phyloP scores from a whole-genome alignment of 2,888 invertebrate genomes.

The Rhyacophila evoluta region DNA sequence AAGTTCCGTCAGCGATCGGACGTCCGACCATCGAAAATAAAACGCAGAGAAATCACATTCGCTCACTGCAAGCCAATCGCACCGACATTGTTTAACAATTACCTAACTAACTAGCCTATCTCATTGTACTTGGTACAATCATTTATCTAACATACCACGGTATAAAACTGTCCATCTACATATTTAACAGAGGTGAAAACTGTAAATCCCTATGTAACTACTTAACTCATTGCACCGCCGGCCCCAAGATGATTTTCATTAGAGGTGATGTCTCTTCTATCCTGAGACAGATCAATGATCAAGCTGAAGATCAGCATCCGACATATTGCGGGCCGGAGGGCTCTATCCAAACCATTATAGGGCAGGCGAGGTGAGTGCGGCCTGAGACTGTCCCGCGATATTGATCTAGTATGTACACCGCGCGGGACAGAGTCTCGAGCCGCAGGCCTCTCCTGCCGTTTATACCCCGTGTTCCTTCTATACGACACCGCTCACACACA shows the following conservation, averaged over 20 bases:
- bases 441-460: conserved; percentile 28
- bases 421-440: conserved; percentile 30
- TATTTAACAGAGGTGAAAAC: conserved; percentile 54
- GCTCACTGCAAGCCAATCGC: conserved; percentile 48
- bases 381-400: conserved; percentile 25
- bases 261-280: too few species aligned
- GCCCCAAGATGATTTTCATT: neutral
- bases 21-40: conserved; percentile 33
- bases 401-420: conserved; percentile 49
- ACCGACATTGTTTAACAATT: conserved; percentile 61
- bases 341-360: neutral
- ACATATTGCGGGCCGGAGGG: neutral
- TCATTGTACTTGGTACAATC: conserved; percentile 72
- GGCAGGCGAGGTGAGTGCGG: neutral
- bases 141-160: conserved; percentile 53
- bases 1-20: conserved; percentile 45
- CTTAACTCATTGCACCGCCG: neutral
- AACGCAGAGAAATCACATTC: conserved; percentile 48
- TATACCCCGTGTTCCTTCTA: conserved; percentile 39
- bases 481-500: conserved; percentile 44
- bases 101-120: conserved; percentile 72
- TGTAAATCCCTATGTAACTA: conserved; percentile 52
- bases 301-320: neutral
- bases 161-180: conserved; percentile 55
- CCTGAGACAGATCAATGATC: too few species aligned